Evolutionary conservation across 1,140 invertebrate species (phyloP), one percentile per base, ranked within the genome.

Genomic region (Hesperophylax magnus): DNA sequence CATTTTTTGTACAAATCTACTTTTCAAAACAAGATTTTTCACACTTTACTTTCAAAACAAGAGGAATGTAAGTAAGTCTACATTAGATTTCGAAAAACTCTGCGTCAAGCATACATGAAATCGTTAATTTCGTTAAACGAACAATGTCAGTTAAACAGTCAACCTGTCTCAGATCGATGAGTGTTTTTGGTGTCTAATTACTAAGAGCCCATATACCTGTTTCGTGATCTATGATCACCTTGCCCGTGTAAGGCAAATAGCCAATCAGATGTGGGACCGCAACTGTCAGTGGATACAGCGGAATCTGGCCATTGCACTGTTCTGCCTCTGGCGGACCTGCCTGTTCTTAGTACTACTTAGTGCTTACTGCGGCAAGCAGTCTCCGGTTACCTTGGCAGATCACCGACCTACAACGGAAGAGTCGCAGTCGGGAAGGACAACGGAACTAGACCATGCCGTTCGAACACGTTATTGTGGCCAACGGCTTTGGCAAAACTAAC

Each of bases 341-440:
- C 8, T 1, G 8, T 5, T 7, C 39, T 47, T 2, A 3, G 39
- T 47, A 22, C 14, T 5, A 39, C 39, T 47, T 2, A 3, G 39
- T 47, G 60, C 14, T 61, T 8, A 14, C 58, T 5, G 18, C 17
- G 17, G 18, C 54, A 5, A 56, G 54, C 54, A 24, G 18, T 24
- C 18, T 2, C 27, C 34, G n/a, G 47, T 79, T 61, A 34, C 78
- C 78, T 79, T 74, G 78, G 69, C 53, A 69, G 77, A 54, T 20
- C 78, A 74, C 52, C 63, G 78, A 72, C 78, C 78, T 54, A 67
- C 54, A 31, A 67, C 78, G 78, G 78, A 79, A 79, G 67, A 60
- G 22, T 27, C 27, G 27, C 27, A 27, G 27, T 47, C 22, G 24
- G 24, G 58, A 67, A 77, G 76, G 76, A 77, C 76, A 77, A 14